Conservation (phyloP, 2,113 vertebrate genomes). For the Raja brachyura region DNA sequence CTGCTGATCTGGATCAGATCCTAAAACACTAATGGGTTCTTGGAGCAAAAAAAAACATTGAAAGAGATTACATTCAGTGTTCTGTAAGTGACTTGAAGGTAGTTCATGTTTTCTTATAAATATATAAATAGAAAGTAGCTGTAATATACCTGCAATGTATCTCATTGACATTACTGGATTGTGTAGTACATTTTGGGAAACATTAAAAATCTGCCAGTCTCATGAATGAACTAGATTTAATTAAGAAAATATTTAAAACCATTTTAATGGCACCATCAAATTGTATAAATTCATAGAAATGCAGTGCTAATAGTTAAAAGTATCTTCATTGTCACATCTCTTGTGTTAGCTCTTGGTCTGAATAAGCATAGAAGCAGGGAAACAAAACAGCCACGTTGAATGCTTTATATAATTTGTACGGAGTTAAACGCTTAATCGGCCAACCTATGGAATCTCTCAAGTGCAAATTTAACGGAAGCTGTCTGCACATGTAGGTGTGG, state of each 20-base stretch:
- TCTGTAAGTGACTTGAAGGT: neutral
- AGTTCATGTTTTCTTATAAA: neutral
- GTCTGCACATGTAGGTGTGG: neutral
- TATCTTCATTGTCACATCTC: neutral
- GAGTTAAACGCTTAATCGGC: neutral
- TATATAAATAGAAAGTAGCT: neutral
- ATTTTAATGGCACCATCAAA: neutral
- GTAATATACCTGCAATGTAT: neutral
- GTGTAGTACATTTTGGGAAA: neutral
- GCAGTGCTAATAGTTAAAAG: neutral
- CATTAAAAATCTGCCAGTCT: neutral
- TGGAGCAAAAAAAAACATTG: neutral
- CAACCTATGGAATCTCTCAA: neutral
- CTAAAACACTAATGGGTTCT: neutral
- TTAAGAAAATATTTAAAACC: neutral
- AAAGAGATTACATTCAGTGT: neutral
- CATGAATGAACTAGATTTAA: neutral
- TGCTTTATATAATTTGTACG: neutral
- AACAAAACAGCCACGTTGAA: too few relatives aligned
- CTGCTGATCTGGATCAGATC: neutral
- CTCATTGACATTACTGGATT: neutral
- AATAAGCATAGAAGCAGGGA: neutral
- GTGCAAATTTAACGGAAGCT: neutral
- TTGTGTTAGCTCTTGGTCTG: neutral
- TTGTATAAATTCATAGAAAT: neutral